Percentiles rank a stretch among this genome's conserved stretches.
These are phyloP conservation scores for Slavum lentiscoides DNA, from an alignment of 2,888 invertebrate species.

Conservation along the genomic window DNA sequence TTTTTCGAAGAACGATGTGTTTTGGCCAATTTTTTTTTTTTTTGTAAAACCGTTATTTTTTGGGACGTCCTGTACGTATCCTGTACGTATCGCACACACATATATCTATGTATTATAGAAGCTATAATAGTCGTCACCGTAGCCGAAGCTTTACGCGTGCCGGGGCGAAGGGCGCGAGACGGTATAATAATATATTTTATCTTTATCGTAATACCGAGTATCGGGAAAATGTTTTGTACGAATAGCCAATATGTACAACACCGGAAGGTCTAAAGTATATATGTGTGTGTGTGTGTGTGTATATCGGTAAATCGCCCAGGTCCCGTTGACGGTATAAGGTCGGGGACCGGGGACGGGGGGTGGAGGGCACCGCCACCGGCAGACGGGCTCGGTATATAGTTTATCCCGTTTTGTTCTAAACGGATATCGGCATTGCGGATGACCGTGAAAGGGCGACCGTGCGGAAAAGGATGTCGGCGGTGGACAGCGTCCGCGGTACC, in stretches of 20 bases:
- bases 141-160: too few relatives aligned
- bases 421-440: slow-evolving; percentile 31
- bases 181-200: slow-evolving; percentile 35
- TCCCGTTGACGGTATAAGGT: slow-evolving; percentile 20
- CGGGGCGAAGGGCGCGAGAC: not conserved
- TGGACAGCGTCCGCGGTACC: slow-evolving; percentile 23
- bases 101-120: too few relatives aligned
- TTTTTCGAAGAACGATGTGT: too few relatives aligned
- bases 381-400: slow-evolving; percentile 29
- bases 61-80: too few relatives aligned
- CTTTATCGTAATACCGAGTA: slow-evolving; percentile 31
- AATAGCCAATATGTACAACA: slow-evolving; percentile 35
- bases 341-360: too few relatives aligned
- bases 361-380: not conserved
- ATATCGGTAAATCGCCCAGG: slow-evolving; percentile 40
- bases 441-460: not conserved
- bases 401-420: slow-evolving; percentile 36
- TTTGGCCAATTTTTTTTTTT: too few relatives aligned
- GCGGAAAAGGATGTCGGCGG: too few relatives aligned
- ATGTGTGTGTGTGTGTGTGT: not conserved
- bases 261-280: slow-evolving; percentile 46
- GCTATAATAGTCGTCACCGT: too few relatives aligned
- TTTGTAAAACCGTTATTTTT: too few relatives aligned
- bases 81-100: too few relatives aligned
- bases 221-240: slow-evolving; percentile 40